phyloP scores from a whole-genome alignment of 1,140 invertebrate species.

The Anastatus disparis region DNA sequence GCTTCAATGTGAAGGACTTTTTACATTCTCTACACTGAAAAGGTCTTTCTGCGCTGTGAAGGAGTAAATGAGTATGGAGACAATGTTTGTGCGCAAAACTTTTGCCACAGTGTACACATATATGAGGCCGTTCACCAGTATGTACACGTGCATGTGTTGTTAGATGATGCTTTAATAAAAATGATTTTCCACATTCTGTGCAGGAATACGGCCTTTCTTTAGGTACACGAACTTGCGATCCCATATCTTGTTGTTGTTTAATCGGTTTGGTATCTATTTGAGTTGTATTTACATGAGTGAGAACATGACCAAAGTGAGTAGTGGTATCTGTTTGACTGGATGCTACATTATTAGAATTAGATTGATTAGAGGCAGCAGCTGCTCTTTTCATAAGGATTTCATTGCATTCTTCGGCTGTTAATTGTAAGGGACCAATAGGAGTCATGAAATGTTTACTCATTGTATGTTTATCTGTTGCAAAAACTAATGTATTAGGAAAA shows the following conservation, averaged over 20 bases:
- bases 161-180: constrained; percentile 83
- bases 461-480: constrained; percentile 62
- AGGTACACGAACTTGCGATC: constrained; percentile 68
- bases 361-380: constrained; percentile 59
- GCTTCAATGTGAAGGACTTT: constrained; percentile 86
- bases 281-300: constrained; percentile 67
- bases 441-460: constrained; percentile 71
- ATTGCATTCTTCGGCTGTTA: constrained; percentile 81
- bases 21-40: constrained; percentile 87
- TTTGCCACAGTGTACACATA: constrained; percentile 86
- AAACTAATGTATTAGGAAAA: constrained; percentile 62
- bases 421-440: constrained; percentile 75
- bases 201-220: constrained; percentile 84
- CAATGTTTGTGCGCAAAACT: constrained; percentile 87
- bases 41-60: constrained; percentile 83
- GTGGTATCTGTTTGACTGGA: constrained; percentile 65
- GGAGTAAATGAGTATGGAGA: constrained; percentile 81
- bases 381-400: constrained; percentile 79
- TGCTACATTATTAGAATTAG: constrained; percentile 56
- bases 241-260: constrained; percentile 70
- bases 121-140: constrained; percentile 83
- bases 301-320: constrained; percentile 62
- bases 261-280: constrained; percentile 69
- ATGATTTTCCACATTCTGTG: constrained; percentile 84
- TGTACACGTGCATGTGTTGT: constrained; percentile 83